A percentile compares a stretch with the other conserved stretches of the same genome.
phyloP scores from a whole-genome alignment of 2,888 invertebrate genomes.

The Napeogenes sylphis region DNA sequence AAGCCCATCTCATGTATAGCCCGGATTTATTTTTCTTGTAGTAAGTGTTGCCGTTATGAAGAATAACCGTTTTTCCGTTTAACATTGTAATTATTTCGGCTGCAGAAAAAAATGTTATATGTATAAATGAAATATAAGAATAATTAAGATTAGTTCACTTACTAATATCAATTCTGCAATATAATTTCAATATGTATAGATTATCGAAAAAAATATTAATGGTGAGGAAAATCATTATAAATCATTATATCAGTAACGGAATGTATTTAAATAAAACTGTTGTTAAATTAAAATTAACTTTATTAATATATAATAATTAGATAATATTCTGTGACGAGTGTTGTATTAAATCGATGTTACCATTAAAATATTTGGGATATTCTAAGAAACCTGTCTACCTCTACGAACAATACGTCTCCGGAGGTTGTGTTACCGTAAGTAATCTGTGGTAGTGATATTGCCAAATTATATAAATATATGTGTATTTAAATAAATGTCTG shows the following conservation, averaged over 20 bases:
- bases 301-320: neutral
- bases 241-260: neutral
- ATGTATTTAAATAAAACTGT: constrained; percentile 9
- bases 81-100: constrained; percentile 26
- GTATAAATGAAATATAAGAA: no score
- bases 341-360: constrained; percentile 15
- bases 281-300: neutral
- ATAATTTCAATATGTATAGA: no score
- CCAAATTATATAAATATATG: constrained; percentile 59
- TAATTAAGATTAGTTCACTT: no score
- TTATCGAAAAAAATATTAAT: neutral
- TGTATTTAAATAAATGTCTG: constrained; percentile 60
- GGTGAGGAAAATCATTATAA: neutral
- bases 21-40: constrained; percentile 24
- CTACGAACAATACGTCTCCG: constrained; percentile 26
- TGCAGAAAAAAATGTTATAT: constrained; percentile 7
- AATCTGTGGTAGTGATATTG: constrained; percentile 47
- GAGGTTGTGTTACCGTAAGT: constrained; percentile 41
- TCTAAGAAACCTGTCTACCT: constrained; percentile 29
- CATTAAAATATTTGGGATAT: constrained; percentile 9
- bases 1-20: constrained; percentile 18
- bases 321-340: constrained; percentile 2
- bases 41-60: constrained; percentile 25
- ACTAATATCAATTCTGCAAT: no score
- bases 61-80: constrained; percentile 22